phyloP scores from a whole-genome alignment of 2,797 vertebrate genomes.

The Rhinoraja longicauda region DNA sequence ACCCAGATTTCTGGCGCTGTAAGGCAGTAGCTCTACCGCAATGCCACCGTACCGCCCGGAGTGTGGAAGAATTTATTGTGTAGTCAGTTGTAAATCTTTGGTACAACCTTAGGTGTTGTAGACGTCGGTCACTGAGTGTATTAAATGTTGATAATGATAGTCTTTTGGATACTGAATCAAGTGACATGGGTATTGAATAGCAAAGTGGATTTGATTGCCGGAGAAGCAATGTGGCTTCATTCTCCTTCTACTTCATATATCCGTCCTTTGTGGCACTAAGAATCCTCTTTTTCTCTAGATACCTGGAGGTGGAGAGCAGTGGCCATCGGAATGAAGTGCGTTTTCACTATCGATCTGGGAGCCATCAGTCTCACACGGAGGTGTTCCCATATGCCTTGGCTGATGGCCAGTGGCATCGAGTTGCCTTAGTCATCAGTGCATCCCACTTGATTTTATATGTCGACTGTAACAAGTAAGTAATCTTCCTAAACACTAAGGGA shows the following conservation, averaged over 20 bases:
- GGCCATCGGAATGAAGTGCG: constrained; percentile 91
- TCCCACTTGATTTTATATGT: constrained; percentile 86
- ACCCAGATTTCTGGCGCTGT: too few species aligned
- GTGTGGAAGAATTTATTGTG: too few species aligned
- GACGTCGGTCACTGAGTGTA: too few species aligned
- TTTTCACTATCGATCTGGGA: constrained; percentile 82
- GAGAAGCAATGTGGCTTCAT: background rate
- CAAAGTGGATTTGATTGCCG: background rate
- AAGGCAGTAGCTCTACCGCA: too few species aligned
- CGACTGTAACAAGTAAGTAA: constrained; percentile 88
- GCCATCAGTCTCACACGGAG: constrained; percentile 80
- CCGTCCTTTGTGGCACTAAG: background rate
- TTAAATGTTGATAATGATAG: too few species aligned
- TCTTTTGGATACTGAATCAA: too few species aligned
- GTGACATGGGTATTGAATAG: too few species aligned
- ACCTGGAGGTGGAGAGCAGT: constrained; percentile 92
- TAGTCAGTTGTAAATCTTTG: too few species aligned
- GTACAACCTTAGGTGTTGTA: too few species aligned
- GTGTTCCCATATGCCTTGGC: constrained; percentile 92
- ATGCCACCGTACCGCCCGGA: too few species aligned
- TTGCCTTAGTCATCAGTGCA: constrained; percentile 87
- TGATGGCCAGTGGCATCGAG: constrained; percentile 91
- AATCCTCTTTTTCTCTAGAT: constrained; percentile 57
- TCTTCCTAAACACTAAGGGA: background rate
- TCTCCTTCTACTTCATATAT: too few species aligned